phyloP scores from a whole-genome alignment of 2,888 invertebrate species.

The Phorcus lineatus region DNA sequence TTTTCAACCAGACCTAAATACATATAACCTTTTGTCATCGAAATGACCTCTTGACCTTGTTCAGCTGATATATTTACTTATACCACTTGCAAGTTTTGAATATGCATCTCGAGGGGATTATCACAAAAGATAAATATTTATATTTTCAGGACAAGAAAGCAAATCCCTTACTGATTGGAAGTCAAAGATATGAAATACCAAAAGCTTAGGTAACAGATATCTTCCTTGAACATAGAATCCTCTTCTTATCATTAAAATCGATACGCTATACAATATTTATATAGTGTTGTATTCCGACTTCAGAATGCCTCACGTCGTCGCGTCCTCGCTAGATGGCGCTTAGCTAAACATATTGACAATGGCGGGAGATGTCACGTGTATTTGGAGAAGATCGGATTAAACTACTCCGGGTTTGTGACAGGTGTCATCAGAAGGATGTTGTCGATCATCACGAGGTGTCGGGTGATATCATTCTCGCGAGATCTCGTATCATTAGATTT shows the following conservation, averaged over 20 bases:
- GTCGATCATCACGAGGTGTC: background rate
- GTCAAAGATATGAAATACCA: no score
- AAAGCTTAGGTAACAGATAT: background rate
- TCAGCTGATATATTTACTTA: no score
- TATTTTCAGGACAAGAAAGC: no score
- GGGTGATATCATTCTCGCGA: background rate
- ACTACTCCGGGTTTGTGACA: background rate
- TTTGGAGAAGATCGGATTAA: slow-evolving; percentile 3
- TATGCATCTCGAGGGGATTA: no score
- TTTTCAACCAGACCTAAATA: no score
- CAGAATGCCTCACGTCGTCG: background rate
- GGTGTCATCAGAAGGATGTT: background rate
- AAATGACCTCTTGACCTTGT: no score
- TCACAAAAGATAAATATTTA: no score
- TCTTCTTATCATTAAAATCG: slow-evolving; percentile 4
- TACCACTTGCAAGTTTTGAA: no score
- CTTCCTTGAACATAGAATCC: background rate
- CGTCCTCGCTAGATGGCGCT: background rate
- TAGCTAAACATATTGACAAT: background rate
- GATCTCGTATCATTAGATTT: background rate
- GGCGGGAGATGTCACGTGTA: background rate
- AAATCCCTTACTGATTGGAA: no score
- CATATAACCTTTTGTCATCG: no score
- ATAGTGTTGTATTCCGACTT: background rate
- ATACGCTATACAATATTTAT: background rate